Conservation (phyloP, 2,797 vertebrate genomes). For the Hozukius guyotensis region DNA sequence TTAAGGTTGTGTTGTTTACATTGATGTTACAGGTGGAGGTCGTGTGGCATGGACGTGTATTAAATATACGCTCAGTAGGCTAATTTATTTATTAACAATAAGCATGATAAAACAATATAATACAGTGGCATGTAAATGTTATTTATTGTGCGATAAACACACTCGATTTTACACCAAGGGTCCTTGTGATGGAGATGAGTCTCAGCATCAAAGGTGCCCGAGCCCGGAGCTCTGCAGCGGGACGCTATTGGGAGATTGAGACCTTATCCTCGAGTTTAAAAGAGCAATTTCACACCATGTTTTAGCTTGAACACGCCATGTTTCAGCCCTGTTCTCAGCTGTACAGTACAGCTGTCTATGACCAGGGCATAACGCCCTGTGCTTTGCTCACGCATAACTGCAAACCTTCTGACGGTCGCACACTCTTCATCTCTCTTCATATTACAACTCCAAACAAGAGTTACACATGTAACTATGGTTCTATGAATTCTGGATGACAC, state of each 20-base stretch:
- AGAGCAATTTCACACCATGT: not conserved
- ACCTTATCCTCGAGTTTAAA: not conserved
- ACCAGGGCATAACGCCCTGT: not conserved
- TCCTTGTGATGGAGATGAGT: not conserved
- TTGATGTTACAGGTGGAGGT: not conserved
- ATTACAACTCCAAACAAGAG: not conserved
- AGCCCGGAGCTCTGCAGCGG: not conserved
- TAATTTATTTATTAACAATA: not conserved
- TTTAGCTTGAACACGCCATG: not conserved
- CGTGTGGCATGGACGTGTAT: not conserved
- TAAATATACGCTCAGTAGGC: not conserved
- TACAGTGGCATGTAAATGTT: not conserved
- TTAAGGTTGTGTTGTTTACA: not conserved
- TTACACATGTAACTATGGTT: not conserved
- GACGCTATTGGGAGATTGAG: not conserved
- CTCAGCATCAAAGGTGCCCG: not conserved
- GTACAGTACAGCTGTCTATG: not conserved
- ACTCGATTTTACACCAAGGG: not conserved
- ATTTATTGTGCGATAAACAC: not conserved
- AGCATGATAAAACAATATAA: not conserved
- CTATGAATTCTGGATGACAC: not conserved
- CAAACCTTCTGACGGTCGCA: not conserved
- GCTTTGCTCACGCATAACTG: not conserved
- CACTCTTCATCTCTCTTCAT: not conserved
- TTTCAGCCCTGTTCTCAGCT: not conserved